phyloP scores from a whole-genome alignment of 2,888 invertebrate species.

The Mesorhabditis spiculigera region DNA sequence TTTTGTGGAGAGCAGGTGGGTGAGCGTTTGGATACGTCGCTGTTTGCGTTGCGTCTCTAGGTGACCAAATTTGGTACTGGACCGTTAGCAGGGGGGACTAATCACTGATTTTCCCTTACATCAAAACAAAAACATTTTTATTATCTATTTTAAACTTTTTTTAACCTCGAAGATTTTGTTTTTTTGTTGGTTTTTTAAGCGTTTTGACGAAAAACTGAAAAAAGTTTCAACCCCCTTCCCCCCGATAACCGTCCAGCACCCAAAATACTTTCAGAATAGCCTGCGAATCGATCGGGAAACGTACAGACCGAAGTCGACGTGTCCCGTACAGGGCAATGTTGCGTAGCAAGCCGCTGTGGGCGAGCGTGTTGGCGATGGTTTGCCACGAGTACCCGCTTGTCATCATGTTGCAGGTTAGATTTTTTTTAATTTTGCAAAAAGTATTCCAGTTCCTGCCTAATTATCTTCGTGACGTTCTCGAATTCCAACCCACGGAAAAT shows the following conservation, averaged over 20 bases:
- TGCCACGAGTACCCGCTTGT: conserved; percentile 51
- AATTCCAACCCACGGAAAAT: conserved; percentile 55
- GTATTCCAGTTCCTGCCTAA: conserved; percentile 47
- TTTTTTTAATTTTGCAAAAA: not conserved
- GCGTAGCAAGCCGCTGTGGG: conserved; percentile 48
- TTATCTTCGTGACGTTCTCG: conserved; percentile 54
- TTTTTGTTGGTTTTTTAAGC: too few species aligned
- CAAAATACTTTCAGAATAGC: conserved; percentile 39
- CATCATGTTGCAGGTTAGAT: conserved; percentile 43
- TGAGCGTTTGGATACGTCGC: too few species aligned
- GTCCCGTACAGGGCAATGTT: conserved; percentile 50
- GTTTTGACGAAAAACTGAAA: too few species aligned
- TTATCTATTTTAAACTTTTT: too few species aligned
- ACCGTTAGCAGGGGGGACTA: too few species aligned
- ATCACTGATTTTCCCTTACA: too few species aligned
- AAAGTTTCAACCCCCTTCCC: too few species aligned
- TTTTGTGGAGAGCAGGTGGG: conserved; percentile 51
- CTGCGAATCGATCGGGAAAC: conserved; percentile 53
- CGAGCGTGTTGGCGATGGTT: conserved; percentile 46
- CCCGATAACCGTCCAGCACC: not conserved
- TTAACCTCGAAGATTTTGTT: too few species aligned
- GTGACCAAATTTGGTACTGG: too few species aligned
- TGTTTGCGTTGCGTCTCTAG: too few species aligned
- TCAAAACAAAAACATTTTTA: too few species aligned
- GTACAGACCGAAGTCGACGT: conserved; percentile 42